These are phyloP conservation scores for Drosophila flavopinicola DNA, from an alignment of 2,888 invertebrate species.

Conservation along the genomic window DNA sequence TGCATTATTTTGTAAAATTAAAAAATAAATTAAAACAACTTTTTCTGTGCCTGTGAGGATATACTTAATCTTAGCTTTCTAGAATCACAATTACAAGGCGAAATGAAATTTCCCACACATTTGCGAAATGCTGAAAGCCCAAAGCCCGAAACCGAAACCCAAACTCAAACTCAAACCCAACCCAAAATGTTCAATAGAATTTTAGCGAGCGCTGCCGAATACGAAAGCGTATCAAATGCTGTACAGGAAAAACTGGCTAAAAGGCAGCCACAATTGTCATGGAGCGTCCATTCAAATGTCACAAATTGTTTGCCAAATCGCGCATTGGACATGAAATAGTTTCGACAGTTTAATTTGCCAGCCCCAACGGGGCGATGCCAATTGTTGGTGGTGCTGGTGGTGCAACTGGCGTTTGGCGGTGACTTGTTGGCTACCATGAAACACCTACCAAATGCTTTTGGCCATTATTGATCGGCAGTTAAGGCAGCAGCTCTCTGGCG, in stretches of 20 bases:
- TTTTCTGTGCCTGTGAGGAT: too few relatives aligned
- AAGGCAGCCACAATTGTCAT: slow-evolving; percentile 74
- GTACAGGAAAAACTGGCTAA: slow-evolving; percentile 41
- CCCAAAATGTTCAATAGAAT: slow-evolving; percentile 52
- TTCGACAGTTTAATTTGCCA: slow-evolving; percentile 84
- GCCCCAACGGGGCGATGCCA: slow-evolving; percentile 51
- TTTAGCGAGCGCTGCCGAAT: slow-evolving; percentile 50
- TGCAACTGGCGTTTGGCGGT: slow-evolving; percentile 40
- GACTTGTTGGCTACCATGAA: slow-evolving; percentile 68
- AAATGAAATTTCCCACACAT: slow-evolving; percentile 51
- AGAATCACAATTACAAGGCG: neutral
- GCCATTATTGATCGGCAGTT: slow-evolving; percentile 69
- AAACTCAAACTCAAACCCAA: too few relatives aligned
- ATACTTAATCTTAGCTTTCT: neutral
- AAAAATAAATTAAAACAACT: neutral
- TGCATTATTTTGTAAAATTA: neutral
- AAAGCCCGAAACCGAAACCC: too few relatives aligned
- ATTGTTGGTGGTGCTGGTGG: slow-evolving; percentile 39
- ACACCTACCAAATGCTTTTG: slow-evolving; percentile 71
- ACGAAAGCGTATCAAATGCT: slow-evolving; percentile 58
- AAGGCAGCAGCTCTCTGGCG: slow-evolving; percentile 45
- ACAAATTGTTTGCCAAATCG: slow-evolving; percentile 82
- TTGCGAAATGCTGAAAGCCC: slow-evolving; percentile 5
- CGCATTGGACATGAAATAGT: slow-evolving; percentile 82
- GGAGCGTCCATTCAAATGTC: slow-evolving; percentile 82